Percentiles rank a stretch among this genome's conserved stretches.
Conservation (phyloP, 2,113 vertebrate species). For the Tyrannus savana region DNA sequence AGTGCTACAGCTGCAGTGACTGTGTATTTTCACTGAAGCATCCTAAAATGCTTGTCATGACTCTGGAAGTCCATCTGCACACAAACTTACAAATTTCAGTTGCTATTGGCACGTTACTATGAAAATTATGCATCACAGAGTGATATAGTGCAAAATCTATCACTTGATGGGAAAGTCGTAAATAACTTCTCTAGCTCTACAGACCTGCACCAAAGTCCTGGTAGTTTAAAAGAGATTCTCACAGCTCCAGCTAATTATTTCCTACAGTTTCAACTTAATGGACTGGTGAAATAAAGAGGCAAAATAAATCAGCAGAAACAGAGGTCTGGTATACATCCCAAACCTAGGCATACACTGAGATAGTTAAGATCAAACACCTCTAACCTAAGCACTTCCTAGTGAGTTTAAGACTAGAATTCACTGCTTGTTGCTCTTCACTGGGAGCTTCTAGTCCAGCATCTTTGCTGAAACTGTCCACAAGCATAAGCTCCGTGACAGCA, state of each 20-base stretch:
- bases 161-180: neutral
- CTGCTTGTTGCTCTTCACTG: neutral
- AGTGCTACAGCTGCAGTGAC: neutral
- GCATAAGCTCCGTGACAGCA: neutral
- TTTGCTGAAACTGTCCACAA: neutral
- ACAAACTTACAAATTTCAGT: neutral
- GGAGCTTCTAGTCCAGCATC: neutral
- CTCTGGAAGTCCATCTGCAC: neutral
- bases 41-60: neutral
- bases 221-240: neutral
- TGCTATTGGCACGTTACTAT: neutral
- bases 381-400: neutral
- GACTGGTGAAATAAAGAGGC: neutral
- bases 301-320: neutral
- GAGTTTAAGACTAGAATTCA: neutral
- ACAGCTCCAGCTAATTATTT: neutral
- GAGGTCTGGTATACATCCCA: neutral
- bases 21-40: neutral
- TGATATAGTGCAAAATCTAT: neutral
- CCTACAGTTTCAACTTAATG: neutral
- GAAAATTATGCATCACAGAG: neutral
- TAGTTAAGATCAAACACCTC: neutral
- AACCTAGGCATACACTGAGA: neutral
- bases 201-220: neutral
- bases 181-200: neutral